Base-by-base conservation (phyloP, 2,113 vertebrate species). In the Phainopepla nitens region DNA sequence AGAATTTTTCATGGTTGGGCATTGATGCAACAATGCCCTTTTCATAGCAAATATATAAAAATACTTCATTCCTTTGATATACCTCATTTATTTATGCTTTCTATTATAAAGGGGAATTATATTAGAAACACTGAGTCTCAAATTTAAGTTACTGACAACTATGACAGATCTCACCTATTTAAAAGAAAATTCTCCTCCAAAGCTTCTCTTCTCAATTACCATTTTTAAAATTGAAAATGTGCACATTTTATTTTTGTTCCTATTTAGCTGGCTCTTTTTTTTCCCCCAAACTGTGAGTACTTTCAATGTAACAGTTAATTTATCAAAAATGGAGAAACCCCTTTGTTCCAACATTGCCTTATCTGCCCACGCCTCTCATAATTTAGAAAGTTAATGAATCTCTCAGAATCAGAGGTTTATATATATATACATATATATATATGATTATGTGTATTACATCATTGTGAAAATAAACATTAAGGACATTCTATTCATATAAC, bases 381-480 rank as follows among this genome's bases (percentile, higher is more conserved):
- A 87, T 81, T 77, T 47, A 88, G 60, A 58, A 83, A 60, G 31
- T 78, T 75, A 86, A 45, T 13, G 4, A 90, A 96, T 62, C 36
- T 65, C 41, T 94, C 2, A 1, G 31, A 95, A 80, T 78, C 36
- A 73, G 28, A 73, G 41, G 58, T 60, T 90, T 93, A 39, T 19
- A 53, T 15, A 60, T 22, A 51, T 10, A 27, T 72, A 51, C 9
- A 27, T 72, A 56, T 76, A 60, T 35, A 27, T 39, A 29, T 13
- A 28, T 49, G 29, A 77, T 83, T 87, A 80, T 1, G 3, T 65
- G 56, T 66, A 90, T 87, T 87, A 93, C 77, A 29, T 91, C 85
- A 94, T 35, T 61, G 57, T 89, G 60, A 93, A 92, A 94, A 91
- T 75, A 95, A 90, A 83, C 75, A 88, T 36, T 81, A 81, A 50